phyloP scores from a whole-genome alignment of 2,113 vertebrate species.

The Lampris incognitus region DNA sequence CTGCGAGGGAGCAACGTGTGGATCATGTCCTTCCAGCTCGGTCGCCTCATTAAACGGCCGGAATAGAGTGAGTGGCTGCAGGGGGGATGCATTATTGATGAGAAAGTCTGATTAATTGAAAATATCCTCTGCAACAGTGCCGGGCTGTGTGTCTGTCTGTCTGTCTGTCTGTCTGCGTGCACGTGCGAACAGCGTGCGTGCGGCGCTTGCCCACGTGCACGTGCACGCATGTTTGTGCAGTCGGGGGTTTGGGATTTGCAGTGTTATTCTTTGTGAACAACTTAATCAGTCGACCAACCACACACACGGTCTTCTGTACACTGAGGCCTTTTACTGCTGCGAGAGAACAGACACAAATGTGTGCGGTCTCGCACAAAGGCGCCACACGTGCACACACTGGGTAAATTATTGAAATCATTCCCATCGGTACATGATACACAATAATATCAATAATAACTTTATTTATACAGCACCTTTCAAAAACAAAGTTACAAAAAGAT shows the following conservation, averaged over 20 bases:
- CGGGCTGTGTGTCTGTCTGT: constrained; percentile 8
- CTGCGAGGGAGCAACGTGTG: constrained; percentile 69
- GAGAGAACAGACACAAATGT: constrained; percentile 19
- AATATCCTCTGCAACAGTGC: constrained; percentile 67
- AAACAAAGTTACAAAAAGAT: too few species aligned
- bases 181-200: background rate
- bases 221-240: background rate
- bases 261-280: constrained; percentile 57
- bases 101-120: constrained; percentile 82
- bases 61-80: constrained; percentile 80
- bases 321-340: constrained; percentile 46
- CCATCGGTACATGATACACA: background rate
- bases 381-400: constrained; percentile 19
- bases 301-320: constrained; percentile 6
- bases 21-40: constrained; percentile 62
- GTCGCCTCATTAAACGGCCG: constrained; percentile 80
- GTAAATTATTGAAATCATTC: constrained; percentile 29
- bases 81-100: constrained; percentile 83
- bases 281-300: constrained; percentile 61
- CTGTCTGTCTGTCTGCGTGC: background rate
- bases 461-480: too few species aligned
- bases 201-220: background rate
- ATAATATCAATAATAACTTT: too few species aligned
- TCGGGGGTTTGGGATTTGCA: constrained; percentile 39
- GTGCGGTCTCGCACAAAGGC: too few species aligned